Evolutionary conservation across 2,113 vertebrate species (phyloP).

Genomic region (Campylomormyrus tamandua): DNA sequence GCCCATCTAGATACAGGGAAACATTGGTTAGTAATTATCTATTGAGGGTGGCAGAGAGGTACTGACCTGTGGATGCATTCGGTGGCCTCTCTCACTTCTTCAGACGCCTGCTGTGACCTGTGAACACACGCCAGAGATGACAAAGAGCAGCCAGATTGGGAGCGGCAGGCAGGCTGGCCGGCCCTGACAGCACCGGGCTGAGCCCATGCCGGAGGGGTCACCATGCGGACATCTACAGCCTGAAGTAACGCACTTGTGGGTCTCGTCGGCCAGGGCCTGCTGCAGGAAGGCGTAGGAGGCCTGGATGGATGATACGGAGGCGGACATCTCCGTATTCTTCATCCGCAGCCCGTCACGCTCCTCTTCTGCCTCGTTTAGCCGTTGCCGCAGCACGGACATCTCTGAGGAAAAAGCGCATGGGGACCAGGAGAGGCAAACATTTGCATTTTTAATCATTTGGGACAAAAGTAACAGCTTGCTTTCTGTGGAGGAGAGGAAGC

Average conservation of each 20-base stretch:
- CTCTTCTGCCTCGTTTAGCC: constrained; percentile 50
- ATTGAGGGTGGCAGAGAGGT: neutral
- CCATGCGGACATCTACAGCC: neutral
- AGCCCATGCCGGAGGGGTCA: neutral
- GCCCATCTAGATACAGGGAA: neutral
- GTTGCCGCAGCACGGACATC: constrained; percentile 55
- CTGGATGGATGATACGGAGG: constrained; percentile 57
- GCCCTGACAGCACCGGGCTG: neutral
- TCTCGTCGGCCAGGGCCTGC: constrained; percentile 53
- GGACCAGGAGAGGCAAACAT: neutral
- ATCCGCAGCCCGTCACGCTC: constrained; percentile 51
- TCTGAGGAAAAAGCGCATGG: constrained; percentile 42
- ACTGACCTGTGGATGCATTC: constrained; percentile 49
- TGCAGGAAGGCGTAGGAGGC: constrained; percentile 65
- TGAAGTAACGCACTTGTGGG: constrained; percentile 45
- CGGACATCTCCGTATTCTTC: constrained; percentile 55
- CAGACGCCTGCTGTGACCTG: constrained; percentile 55
- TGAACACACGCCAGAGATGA: neutral
- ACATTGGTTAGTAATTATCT: neutral
- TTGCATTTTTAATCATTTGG: neutral
- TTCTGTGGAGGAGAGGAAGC: neutral
- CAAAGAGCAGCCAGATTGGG: neutral
- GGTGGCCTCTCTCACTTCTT: constrained; percentile 44
- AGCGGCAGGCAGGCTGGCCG: neutral
- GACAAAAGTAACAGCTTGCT: neutral